Evolutionary conservation across 2,113 vertebrate species (phyloP).

Genomic region (Oreochromis aureus): DNA sequence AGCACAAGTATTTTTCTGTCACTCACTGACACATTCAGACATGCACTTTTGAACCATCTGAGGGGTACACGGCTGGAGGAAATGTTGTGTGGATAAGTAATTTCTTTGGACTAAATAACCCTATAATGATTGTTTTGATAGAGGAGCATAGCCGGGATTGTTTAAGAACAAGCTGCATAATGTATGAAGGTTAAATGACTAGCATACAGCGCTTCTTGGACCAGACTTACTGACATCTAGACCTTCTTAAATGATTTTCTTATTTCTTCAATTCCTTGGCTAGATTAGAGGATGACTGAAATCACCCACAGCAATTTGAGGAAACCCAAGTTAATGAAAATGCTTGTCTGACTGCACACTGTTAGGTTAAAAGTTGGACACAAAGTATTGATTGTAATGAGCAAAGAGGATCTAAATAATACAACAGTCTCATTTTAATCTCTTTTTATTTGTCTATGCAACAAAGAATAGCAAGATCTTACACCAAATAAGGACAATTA

Average conservation of each 20-base stretch:
- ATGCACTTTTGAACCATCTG: not conserved
- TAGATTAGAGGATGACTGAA: not conserved
- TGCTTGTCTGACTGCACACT: not conserved
- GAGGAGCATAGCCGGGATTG: slow-evolving; percentile 13
- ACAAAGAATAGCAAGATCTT: not conserved
- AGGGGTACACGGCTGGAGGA: not conserved
- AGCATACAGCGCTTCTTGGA: not conserved
- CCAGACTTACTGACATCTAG: slow-evolving; percentile 29
- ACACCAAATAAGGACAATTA: not conserved
- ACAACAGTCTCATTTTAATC: not conserved
- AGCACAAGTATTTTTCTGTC: not conserved
- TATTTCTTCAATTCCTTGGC: not conserved
- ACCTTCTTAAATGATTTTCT: not conserved
- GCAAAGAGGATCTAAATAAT: not conserved
- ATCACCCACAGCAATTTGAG: not conserved
- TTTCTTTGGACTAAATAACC: slow-evolving; percentile 44
- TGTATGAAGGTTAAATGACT: slow-evolving; percentile 62
- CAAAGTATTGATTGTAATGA: not conserved
- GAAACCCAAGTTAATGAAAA: not conserved
- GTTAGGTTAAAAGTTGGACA: not conserved
- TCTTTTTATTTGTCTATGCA: not conserved
- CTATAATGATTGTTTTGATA: slow-evolving; percentile 47
- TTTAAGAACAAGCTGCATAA: slow-evolving; percentile 57
- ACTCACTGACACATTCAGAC: not conserved
- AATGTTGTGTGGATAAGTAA: slow-evolving; percentile 40